A percentile compares a stretch with the other conserved stretches of the same genome.
phyloP scores from a whole-genome alignment of 2,113 vertebrate species.

The Colossoma macropomum region DNA sequence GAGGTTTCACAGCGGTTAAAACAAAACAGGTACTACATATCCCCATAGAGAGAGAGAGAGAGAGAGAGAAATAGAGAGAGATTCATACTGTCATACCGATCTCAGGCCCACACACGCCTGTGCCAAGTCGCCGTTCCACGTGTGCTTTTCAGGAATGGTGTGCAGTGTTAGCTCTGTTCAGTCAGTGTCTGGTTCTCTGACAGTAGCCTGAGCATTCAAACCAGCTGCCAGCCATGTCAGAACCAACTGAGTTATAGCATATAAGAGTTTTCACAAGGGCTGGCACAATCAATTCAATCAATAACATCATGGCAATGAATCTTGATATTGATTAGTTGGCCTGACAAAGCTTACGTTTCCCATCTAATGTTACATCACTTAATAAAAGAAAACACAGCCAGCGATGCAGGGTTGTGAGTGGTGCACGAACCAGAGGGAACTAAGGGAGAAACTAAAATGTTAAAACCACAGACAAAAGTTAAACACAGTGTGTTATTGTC shows the following conservation, averaged over 20 bases:
- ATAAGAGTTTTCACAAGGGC: not conserved
- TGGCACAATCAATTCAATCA: not conserved
- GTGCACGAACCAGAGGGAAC: too few species aligned
- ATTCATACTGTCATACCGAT: not conserved
- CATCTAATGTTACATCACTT: too few species aligned
- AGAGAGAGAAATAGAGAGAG: conserved; percentile 4
- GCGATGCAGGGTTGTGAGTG: too few species aligned
- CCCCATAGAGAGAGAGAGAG: conserved; percentile 13
- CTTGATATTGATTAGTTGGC: too few species aligned
- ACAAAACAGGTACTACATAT: conserved; percentile 49
- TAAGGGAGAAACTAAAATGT: too few species aligned
- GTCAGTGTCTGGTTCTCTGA: not conserved
- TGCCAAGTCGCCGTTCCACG: conserved; percentile 12
- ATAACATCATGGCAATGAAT: too few species aligned
- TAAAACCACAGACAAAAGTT: too few species aligned
- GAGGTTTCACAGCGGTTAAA: conserved; percentile 51
- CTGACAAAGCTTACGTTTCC: too few species aligned
- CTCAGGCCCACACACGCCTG: conserved; percentile 20
- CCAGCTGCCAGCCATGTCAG: not conserved
- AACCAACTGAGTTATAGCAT: not conserved
- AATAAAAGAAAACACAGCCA: too few species aligned
- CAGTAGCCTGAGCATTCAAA: not conserved
- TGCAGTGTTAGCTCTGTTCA: not conserved
- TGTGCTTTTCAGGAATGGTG: conserved; percentile 24
- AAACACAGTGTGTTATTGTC: too few species aligned